phyloP scores from a whole-genome alignment of 2,113 vertebrate genomes.

The Brienomyrus longianalis region DNA sequence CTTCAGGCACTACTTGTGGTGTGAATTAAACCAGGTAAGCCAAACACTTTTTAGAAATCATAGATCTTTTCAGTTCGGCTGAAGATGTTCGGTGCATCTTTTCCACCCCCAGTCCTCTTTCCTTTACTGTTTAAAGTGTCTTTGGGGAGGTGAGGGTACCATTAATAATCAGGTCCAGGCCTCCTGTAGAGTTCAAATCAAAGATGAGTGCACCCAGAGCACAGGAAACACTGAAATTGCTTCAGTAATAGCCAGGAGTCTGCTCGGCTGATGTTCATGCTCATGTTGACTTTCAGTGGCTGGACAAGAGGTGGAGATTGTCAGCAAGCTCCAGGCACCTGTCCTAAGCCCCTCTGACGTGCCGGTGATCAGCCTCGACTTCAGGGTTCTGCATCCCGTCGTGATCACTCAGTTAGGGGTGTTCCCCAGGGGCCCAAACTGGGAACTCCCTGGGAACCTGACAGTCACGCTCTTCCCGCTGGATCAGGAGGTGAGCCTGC shows the following conservation, averaged over 20 bases:
- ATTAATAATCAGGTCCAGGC: background rate
- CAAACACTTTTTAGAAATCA: background rate
- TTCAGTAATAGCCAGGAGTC: background rate
- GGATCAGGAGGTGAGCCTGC: conserved; percentile 77
- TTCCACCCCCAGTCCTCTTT: background rate
- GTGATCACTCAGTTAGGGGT: conserved; percentile 88
- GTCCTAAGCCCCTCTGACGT: conserved; percentile 65
- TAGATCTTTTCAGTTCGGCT: background rate
- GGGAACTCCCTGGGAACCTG: conserved; percentile 77
- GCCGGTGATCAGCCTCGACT: conserved; percentile 77
- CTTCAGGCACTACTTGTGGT: background rate
- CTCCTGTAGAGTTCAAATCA: background rate
- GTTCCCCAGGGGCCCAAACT: conserved; percentile 62
- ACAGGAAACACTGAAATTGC: background rate
- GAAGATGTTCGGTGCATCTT: background rate
- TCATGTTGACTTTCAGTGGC: conserved; percentile 47
- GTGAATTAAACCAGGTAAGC: background rate
- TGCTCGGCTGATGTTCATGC: background rate
- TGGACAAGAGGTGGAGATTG: conserved; percentile 76
- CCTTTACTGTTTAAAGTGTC: background rate
- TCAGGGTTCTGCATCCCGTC: conserved; percentile 87
- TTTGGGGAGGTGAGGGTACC: background rate
- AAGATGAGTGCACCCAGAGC: background rate
- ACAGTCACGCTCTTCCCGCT: conserved; percentile 87
- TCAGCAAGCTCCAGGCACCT: conserved; percentile 62